Evolutionary conservation across 2,888 invertebrate genomes (phyloP).

Genomic region (Subacronicta megacephala): DNA sequence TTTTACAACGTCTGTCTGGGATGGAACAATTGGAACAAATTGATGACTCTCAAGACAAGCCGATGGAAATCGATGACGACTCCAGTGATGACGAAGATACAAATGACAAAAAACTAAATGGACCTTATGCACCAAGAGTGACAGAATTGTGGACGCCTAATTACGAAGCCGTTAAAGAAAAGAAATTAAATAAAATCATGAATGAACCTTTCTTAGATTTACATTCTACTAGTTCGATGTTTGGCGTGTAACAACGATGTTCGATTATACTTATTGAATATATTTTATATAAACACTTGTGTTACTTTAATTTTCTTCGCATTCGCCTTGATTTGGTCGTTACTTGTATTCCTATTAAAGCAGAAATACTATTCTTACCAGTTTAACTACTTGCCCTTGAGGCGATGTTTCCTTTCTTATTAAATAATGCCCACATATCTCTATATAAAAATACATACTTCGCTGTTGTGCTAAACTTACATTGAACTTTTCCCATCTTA

Average conservation of each 20-base stretch:
- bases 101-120: constrained; percentile 56
- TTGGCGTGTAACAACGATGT: constrained; percentile 67
- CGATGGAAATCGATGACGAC: constrained; percentile 67
- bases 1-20: constrained; percentile 81
- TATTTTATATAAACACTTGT: constrained; percentile 4
- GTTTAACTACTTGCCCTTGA: no score
- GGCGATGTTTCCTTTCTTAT: no score
- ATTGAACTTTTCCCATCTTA: background rate
- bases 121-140: constrained; percentile 64
- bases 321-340: no score
- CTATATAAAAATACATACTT: no score
- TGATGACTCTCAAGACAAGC: constrained; percentile 56
- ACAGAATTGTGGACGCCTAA: constrained; percentile 81
- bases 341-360: no score
- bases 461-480: constrained; percentile 18
- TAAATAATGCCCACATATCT: no score
- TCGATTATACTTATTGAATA: constrained; percentile 25
- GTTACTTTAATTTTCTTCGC: no score
- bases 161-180: constrained; percentile 83
- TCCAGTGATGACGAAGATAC: constrained; percentile 78
- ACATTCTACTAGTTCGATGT: constrained; percentile 70
- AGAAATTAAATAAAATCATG: constrained; percentile 78
- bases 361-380: no score
- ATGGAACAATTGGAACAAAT: constrained; percentile 63
- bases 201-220: constrained; percentile 74